phyloP scores from a whole-genome alignment of 2,113 vertebrate species.

The Bujurquina vittata region DNA sequence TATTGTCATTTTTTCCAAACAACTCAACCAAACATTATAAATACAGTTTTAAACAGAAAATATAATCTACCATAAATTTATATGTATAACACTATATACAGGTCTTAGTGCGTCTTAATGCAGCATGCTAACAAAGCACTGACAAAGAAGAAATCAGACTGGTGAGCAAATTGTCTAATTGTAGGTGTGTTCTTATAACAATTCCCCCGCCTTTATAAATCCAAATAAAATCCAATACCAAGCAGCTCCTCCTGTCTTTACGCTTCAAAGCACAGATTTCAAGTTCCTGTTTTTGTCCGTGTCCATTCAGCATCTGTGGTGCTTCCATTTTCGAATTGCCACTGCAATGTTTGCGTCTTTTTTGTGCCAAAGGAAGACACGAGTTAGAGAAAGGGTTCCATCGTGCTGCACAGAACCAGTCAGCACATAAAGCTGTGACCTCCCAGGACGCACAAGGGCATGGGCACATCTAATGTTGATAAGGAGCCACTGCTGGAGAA shows the following conservation, averaged over 20 bases:
- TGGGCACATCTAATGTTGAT: constrained; percentile 85
- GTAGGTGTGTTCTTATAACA: background rate
- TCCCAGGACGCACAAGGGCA: constrained; percentile 77
- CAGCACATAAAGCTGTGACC: constrained; percentile 83
- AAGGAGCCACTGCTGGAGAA: constrained; percentile 88
- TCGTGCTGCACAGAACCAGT: constrained; percentile 79
- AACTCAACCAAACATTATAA: constrained; percentile 62
- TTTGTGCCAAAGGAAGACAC: constrained; percentile 87
- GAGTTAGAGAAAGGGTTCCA: constrained; percentile 76
- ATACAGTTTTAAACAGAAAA: constrained; percentile 72
- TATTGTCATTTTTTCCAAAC: constrained; percentile 53
- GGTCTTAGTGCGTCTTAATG: constrained; percentile 73
- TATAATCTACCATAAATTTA: constrained; percentile 54
- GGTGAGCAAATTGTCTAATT: constrained; percentile 21
- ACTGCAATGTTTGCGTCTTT: constrained; percentile 81
- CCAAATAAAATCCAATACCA: background rate
- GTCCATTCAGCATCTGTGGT: constrained; percentile 82
- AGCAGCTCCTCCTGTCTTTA: background rate
- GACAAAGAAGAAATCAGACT: constrained; percentile 29
- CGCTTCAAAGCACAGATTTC: constrained; percentile 9
- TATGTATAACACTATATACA: constrained; percentile 73
- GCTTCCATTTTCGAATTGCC: constrained; percentile 87
- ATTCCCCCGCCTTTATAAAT: background rate
- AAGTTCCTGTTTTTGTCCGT: background rate
- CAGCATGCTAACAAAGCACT: constrained; percentile 61